phyloP scores from a whole-genome alignment of 2,797 vertebrate genomes.

The Balearica regulorum region DNA sequence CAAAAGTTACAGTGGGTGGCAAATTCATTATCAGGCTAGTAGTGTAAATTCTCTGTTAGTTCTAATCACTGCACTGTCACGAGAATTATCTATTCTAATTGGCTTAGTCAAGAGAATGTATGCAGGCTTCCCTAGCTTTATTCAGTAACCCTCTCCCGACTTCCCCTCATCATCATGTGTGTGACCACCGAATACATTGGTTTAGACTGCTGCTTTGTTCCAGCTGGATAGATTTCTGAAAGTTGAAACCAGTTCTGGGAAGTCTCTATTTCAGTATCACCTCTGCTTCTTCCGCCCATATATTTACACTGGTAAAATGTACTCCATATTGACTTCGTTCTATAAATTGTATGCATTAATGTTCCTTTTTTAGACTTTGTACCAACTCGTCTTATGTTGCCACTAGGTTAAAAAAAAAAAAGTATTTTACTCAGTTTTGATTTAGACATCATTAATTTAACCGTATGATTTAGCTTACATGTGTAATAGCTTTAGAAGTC shows the following conservation, averaged over 20 bases:
- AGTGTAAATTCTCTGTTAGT: background rate
- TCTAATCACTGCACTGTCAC: background rate
- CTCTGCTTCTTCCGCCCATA: background rate
- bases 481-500: background rate
- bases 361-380: background rate
- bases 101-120: rapidly evolving
- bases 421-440: background rate
- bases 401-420: background rate
- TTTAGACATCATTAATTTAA: background rate
- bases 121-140: background rate
- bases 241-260: background rate
- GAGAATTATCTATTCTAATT: background rate
- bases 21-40: background rate
- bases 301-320: background rate
- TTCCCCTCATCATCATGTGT: rapidly evolving
- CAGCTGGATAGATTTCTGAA: background rate
- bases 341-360: background rate
- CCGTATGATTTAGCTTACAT: background rate
- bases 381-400: background rate
- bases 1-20: background rate
- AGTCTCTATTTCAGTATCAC: background rate
- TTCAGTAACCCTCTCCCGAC: background rate
- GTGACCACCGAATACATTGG: background rate
- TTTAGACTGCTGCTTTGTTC: background rate
- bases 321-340: background rate